These are phyloP conservation scores for Ophion ventricosus DNA, from an alignment of 2,888 invertebrate species.

Conservation along the genomic window DNA sequence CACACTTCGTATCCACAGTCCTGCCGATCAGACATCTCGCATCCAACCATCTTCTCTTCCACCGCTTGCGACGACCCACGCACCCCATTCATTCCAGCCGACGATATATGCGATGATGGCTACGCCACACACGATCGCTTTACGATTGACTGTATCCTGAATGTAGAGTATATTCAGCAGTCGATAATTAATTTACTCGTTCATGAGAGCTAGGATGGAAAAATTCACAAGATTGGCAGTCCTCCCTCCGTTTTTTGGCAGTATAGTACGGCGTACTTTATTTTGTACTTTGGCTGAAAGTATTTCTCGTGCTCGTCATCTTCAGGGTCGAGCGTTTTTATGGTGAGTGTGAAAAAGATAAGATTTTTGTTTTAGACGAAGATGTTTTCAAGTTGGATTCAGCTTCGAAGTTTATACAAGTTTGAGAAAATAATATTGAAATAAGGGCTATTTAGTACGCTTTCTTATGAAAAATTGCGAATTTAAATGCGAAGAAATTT, in stretches of 20 bases:
- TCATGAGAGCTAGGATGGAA: neutral
- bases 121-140: conserved; percentile 43
- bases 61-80: conserved; percentile 66
- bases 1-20: conserved; percentile 45
- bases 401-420: neutral
- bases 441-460: too few relatives aligned
- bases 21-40: conserved; percentile 52
- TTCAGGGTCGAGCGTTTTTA: neutral
- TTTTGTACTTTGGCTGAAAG: too few relatives aligned
- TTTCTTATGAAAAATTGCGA: too few relatives aligned
- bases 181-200: conserved; percentile 70
- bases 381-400: neutral
- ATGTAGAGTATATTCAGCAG: conserved; percentile 37
- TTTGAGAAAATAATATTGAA: neutral
- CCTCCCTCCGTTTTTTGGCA: too few relatives aligned
- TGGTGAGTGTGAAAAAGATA: neutral
- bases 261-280: too few relatives aligned
- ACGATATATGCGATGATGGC: conserved; percentile 62
- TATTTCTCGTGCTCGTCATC: neutral
- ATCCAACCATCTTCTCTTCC: conserved; percentile 39
- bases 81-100: conserved; percentile 74
- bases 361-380: neutral
- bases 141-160: conserved; percentile 62
- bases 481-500: too few relatives aligned
- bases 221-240: neutral